Evolutionary conservation across 1,140 invertebrate genomes (phyloP).

Genomic region (Melipona quadrifasciata): DNA sequence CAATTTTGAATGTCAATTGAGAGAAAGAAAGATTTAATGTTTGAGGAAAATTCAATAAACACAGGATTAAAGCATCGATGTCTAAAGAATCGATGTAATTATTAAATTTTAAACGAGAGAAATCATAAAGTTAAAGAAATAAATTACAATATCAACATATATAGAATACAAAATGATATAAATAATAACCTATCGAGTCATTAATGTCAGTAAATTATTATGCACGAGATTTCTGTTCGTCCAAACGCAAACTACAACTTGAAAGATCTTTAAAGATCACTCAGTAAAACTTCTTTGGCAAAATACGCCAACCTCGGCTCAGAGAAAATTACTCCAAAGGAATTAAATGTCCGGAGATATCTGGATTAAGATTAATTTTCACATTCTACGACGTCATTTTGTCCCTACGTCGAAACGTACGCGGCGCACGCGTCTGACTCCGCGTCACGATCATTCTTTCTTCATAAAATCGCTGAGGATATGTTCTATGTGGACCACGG

Average conservation of each 20-base stretch:
- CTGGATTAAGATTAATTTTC: not conserved
- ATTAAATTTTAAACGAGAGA: too few relatives aligned
- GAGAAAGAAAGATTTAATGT: not conserved
- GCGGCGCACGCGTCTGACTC: too few relatives aligned
- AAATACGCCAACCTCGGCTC: too few relatives aligned
- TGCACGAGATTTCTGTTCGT: too few relatives aligned
- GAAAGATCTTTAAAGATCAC: not conserved
- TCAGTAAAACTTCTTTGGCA: not conserved
- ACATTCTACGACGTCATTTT: too few relatives aligned
- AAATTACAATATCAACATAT: too few relatives aligned
- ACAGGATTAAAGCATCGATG: too few relatives aligned
- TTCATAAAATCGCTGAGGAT: conserved; percentile 75
- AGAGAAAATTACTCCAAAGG: not conserved
- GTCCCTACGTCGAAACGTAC: not conserved
- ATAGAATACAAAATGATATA: too few relatives aligned
- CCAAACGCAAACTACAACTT: not conserved
- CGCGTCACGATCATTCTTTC: conserved; percentile 58
- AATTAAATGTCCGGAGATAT: not conserved
- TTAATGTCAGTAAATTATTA: not conserved
- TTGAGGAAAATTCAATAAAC: not conserved
- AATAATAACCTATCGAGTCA: too few relatives aligned
- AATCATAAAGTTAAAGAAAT: too few relatives aligned
- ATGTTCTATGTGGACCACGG: conserved; percentile 72
- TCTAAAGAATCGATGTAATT: too few relatives aligned
- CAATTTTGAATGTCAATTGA: not conserved